Percentiles rank a stretch among this genome's conserved stretches.
Conservation (phyloP, 2,888 invertebrate genomes). For the Melanostoma mellinum region DNA sequence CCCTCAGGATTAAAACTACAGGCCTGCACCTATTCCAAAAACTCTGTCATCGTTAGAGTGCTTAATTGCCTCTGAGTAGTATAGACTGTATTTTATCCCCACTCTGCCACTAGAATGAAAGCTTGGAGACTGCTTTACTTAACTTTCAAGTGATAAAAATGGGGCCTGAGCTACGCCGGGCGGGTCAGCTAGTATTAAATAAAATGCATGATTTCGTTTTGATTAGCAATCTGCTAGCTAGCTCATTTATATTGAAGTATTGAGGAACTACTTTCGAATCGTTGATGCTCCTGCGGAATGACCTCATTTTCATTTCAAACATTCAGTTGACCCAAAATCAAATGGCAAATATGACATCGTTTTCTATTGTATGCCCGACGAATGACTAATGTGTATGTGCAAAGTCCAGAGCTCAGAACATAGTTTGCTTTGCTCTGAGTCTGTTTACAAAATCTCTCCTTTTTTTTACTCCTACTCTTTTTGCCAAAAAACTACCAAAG, state of each 20-base stretch:
- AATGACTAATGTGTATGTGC: slow-evolving; percentile 31
- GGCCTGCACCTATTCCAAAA: too few species aligned
- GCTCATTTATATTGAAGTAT: background rate
- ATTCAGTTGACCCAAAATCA: slow-evolving; percentile 70
- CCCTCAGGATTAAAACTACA: too few species aligned
- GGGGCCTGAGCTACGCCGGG: too few species aligned
- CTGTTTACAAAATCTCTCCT: slow-evolving; percentile 61
- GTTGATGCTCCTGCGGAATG: slow-evolving; percentile 52
- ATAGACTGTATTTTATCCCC: too few species aligned
- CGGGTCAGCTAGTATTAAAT: slow-evolving; percentile 72
- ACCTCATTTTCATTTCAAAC: slow-evolving; percentile 50
- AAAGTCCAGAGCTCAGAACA: slow-evolving; percentile 15
- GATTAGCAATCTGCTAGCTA: background rate
- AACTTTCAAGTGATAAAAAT: too few species aligned
- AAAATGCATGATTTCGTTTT: background rate
- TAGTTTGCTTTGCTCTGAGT: slow-evolving; percentile 40
- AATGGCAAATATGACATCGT: slow-evolving; percentile 68
- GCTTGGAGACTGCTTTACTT: too few species aligned
- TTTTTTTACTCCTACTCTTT: slow-evolving; percentile 14
- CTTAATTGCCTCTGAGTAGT: too few species aligned
- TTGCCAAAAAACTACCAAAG: slow-evolving; percentile 34
- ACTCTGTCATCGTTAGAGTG: too few species aligned
- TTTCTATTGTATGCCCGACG: slow-evolving; percentile 51
- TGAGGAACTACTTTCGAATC: slow-evolving; percentile 36
- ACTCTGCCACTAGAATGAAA: too few species aligned